phyloP scores from a whole-genome alignment of 2,113 vertebrate genomes.

The Pelecanus crispus region DNA sequence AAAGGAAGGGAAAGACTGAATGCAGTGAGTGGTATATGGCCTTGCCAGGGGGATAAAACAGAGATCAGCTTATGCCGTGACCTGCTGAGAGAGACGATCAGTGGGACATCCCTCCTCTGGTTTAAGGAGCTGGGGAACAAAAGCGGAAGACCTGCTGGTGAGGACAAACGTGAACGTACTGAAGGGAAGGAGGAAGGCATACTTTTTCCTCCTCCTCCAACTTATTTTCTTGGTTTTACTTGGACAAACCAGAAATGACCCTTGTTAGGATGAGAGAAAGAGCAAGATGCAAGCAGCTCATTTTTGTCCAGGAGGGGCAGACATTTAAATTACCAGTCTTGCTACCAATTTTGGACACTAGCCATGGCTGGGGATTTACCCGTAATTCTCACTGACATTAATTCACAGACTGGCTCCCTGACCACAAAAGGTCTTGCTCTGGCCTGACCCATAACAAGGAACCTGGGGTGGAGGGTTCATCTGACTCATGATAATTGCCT shows the following conservation, averaged over 20 bases:
- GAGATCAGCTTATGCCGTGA: not conserved
- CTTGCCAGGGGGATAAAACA: not conserved
- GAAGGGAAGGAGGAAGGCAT: not conserved
- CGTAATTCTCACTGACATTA: slow-evolving; percentile 47
- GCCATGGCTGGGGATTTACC: slow-evolving; percentile 43
- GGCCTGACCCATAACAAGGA: slow-evolving; percentile 23
- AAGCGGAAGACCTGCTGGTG: not conserved
- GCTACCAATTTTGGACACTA: not conserved
- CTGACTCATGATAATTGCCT: slow-evolving; percentile 48
- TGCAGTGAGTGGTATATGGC: not conserved
- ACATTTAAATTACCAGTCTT: slow-evolving; percentile 28
- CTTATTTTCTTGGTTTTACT: not conserved
- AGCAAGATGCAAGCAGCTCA: not conserved
- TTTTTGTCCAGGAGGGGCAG: not conserved
- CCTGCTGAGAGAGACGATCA: not conserved
- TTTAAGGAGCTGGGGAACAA: not conserved
- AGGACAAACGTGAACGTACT: not conserved
- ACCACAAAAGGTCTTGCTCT: slow-evolving; percentile 29
- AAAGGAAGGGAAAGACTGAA: not conserved
- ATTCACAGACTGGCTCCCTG: slow-evolving; percentile 48
- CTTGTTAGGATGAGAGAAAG: not conserved
- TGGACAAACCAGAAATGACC: not conserved
- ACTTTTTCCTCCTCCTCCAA: not conserved
- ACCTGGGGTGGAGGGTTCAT: slow-evolving; percentile 16
- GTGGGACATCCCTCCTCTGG: not conserved